Evolutionary conservation across 2,888 invertebrate species (phyloP).

Genomic region (Chrysolina oricalcia): DNA sequence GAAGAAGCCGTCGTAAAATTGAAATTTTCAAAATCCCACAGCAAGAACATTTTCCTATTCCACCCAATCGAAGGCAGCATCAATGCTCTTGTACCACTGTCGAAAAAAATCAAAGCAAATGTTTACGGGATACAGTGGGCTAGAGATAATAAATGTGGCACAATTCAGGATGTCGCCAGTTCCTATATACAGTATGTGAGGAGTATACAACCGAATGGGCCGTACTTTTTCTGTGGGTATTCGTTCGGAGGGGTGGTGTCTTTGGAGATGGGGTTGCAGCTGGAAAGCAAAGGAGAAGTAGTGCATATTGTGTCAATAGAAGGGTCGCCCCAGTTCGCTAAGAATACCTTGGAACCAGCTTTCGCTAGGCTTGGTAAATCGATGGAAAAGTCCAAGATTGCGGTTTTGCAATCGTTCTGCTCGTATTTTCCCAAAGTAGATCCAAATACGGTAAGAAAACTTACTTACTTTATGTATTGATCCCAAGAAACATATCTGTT

Average conservation of each 20-base stretch:
- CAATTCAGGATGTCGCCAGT: constrained; percentile 40
- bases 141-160: constrained; percentile 36
- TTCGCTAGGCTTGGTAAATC: constrained; percentile 34
- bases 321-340: constrained; percentile 47
- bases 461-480: too few relatives aligned
- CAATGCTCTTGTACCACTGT: constrained; percentile 43
- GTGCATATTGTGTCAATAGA: constrained; percentile 49
- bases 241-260: constrained; percentile 51
- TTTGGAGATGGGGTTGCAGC: constrained; percentile 50
- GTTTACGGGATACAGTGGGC: constrained; percentile 53
- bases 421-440: constrained; percentile 37
- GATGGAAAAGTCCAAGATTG: constrained; percentile 29
- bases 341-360: constrained; percentile 36
- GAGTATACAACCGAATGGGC: constrained; percentile 48
- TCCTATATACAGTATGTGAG: constrained; percentile 42
- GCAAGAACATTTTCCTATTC: constrained; percentile 49
- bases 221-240: constrained; percentile 55
- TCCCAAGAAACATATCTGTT: too few relatives aligned
- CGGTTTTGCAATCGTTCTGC: constrained; percentile 40
- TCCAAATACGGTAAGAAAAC: constrained; percentile 39
- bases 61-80: constrained; percentile 55
- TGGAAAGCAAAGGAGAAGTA: constrained; percentile 49
- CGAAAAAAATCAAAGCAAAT: constrained; percentile 46
- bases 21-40: constrained; percentile 32
- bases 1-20: constrained; percentile 46